These are phyloP conservation scores for Phenganax marumi DNA, from an alignment of 92 coral and sea anemone species.

Conservation along the genomic window DNA sequence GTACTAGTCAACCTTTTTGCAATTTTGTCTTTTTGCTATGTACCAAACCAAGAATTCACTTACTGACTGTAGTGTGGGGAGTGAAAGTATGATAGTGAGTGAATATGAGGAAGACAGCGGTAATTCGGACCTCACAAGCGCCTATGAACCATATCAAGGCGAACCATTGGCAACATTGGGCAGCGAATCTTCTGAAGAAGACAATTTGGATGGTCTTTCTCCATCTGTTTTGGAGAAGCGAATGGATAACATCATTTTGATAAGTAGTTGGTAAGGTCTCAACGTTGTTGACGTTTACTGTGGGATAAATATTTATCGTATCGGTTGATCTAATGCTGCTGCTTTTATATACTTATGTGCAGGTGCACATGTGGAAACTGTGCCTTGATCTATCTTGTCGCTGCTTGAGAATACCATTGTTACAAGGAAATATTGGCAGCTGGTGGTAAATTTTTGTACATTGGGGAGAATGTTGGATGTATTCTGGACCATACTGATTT, in stretches of 20 bases:
- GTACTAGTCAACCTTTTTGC: neutral
- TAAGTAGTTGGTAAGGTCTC: too few species aligned
- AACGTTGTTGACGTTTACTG: too few species aligned
- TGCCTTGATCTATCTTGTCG: slow-evolving; percentile 13
- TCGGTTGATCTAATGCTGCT: too few species aligned
- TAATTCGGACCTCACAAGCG: neutral
- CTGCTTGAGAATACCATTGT: slow-evolving; percentile 43
- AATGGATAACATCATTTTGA: too few species aligned
- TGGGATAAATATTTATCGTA: too few species aligned
- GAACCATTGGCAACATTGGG: neutral
- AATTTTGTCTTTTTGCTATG: neutral
- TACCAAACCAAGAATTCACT: neutral
- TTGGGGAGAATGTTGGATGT: slow-evolving; percentile 44
- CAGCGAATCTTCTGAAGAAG: neutral
- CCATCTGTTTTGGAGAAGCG: too few species aligned
- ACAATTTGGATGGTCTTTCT: too few species aligned
- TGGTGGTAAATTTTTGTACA: slow-evolving; percentile 42
- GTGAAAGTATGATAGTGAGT: neutral
- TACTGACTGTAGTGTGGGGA: neutral
- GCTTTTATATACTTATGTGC: too few species aligned
- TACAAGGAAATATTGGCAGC: slow-evolving; percentile 25
- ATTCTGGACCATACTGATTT: slow-evolving; percentile 46
- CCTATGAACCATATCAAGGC: slow-evolving; percentile 5
- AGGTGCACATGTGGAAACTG: slow-evolving; percentile 25
- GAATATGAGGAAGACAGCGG: neutral